These are phyloP conservation scores for Drosophila seguyi DNA, from an alignment of 1,140 invertebrate genomes.

Conservation along the genomic window DNA sequence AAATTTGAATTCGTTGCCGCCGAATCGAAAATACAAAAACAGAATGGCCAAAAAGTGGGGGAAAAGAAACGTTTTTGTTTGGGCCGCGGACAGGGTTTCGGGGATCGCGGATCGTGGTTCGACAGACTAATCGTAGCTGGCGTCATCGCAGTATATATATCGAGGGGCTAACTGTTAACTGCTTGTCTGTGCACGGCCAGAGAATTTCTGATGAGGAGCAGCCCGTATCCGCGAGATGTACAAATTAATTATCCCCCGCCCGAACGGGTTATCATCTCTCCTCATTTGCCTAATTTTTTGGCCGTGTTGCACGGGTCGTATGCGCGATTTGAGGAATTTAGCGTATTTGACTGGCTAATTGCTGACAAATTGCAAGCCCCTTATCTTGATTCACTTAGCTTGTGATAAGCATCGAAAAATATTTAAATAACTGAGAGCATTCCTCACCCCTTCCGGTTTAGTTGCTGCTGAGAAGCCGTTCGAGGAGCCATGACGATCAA, in stretches of 20 bases:
- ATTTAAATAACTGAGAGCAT: not conserved
- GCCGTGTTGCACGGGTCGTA: slow-evolving; percentile 32
- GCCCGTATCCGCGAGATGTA: slow-evolving; percentile 32
- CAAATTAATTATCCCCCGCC: slow-evolving; percentile 34
- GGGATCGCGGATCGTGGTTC: slow-evolving; percentile 10
- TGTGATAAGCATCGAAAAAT: not conserved
- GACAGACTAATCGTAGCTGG: slow-evolving; percentile 52
- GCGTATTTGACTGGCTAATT: slow-evolving; percentile 35
- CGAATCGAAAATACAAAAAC: slow-evolving; percentile 20
- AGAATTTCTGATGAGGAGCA: slow-evolving; percentile 65
- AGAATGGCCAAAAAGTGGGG: slow-evolving; percentile 1
- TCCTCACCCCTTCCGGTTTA: not conserved
- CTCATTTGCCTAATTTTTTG: slow-evolving; percentile 39
- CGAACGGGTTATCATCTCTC: slow-evolving; percentile 19
- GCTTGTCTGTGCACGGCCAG: slow-evolving; percentile 41
- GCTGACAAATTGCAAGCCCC: slow-evolving; percentile 55
- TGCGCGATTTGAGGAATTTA: slow-evolving; percentile 42
- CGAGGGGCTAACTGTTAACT: slow-evolving; percentile 68
- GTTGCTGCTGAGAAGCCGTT: slow-evolving; percentile 24
- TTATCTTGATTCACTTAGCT: slow-evolving; percentile 40
- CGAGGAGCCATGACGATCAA: slow-evolving; percentile 43
- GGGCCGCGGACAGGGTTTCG: slow-evolving; percentile 5
- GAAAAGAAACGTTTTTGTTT: slow-evolving; percentile 28
- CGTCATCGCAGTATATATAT: slow-evolving; percentile 71
- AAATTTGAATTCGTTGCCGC: slow-evolving; percentile 37